A percentile compares a stretch with the other conserved stretches of the same genome.
Evolutionary conservation across 2,888 invertebrate genomes (phyloP).

Genomic region (Spodoptera littoralis): DNA sequence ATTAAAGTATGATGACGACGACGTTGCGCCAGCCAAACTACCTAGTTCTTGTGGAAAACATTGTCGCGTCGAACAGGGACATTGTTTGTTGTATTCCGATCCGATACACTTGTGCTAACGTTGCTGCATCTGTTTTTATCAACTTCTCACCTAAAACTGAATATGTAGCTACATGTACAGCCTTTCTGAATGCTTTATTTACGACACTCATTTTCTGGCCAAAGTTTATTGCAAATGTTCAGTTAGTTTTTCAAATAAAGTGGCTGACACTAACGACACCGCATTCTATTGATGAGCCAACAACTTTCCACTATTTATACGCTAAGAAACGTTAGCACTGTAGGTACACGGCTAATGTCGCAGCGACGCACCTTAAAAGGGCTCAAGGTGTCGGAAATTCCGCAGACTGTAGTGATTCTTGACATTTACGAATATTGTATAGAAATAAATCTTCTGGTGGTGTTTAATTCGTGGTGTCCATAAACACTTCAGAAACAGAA

Average conservation of each 20-base stretch:
- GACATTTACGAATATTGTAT: constrained; percentile 33
- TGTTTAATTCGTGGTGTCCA: constrained; percentile 8
- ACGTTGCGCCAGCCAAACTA: constrained; percentile 74
- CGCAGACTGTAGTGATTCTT: constrained; percentile 18
- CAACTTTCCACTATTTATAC: constrained; percentile 40
- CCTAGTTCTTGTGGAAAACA: constrained; percentile 65
- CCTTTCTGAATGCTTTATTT: neutral
- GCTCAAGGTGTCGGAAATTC: constrained; percentile 37
- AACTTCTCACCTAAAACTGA: constrained; percentile 32
- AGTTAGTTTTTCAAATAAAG: constrained; percentile 9
- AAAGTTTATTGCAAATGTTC: too few relatives aligned
- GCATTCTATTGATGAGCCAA: constrained; percentile 21
- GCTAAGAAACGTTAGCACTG: constrained; percentile 18
- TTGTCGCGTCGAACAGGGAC: constrained; percentile 71
- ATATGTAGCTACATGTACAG: neutral
- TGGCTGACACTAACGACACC: constrained; percentile 5
- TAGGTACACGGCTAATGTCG: constrained; percentile 34
- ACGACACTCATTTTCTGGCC: neutral
- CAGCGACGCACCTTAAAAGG: constrained; percentile 43
- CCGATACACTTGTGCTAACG: constrained; percentile 66
- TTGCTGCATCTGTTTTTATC: constrained; percentile 56
- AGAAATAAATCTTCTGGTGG: constrained; percentile 5
- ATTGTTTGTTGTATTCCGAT: constrained; percentile 71
- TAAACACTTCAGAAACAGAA: neutral
- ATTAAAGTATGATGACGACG: constrained; percentile 78